A percentile compares a stretch with the other conserved stretches of the same genome.
Conservation (phyloP, 2,113 vertebrate species). For the Phaethon lepturus region DNA sequence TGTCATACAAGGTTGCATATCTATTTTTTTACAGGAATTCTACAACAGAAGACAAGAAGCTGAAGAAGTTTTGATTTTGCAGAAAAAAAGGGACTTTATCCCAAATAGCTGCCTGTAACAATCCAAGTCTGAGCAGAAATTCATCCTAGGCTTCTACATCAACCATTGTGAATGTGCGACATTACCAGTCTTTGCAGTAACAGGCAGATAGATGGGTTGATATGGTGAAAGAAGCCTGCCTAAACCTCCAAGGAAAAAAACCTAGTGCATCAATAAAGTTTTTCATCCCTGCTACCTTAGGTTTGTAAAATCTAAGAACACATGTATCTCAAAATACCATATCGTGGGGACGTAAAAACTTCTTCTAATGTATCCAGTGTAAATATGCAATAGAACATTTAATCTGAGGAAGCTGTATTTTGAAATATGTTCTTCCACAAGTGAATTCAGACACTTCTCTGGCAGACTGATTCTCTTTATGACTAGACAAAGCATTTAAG, state of each 20-base stretch:
- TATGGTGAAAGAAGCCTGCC: neutral
- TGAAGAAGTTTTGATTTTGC: neutral
- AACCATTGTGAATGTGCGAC: neutral
- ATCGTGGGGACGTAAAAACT: neutral
- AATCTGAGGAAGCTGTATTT: neutral
- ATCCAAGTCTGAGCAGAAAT: neutral
- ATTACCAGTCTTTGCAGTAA: neutral
- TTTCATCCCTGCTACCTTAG: neutral
- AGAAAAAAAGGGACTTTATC: neutral
- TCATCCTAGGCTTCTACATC: neutral
- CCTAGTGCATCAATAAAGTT: neutral
- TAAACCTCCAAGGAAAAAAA: neutral
- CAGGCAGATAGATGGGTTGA: neutral
- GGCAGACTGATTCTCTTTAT: neutral
- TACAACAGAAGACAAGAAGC: neutral
- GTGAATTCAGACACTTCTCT: neutral
- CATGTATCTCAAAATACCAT: neutral
- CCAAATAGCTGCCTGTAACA: neutral
- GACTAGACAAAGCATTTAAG: neutral
- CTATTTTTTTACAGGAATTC: neutral
- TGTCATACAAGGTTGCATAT: neutral
- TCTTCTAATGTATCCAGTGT: neutral
- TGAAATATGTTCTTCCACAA: neutral
- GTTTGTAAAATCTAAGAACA: neutral
- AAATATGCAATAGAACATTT: neutral